Percentiles rank a stretch among this genome's conserved stretches.
phyloP scores from a whole-genome alignment of 2,113 vertebrate species.

The Lonchura striata region DNA sequence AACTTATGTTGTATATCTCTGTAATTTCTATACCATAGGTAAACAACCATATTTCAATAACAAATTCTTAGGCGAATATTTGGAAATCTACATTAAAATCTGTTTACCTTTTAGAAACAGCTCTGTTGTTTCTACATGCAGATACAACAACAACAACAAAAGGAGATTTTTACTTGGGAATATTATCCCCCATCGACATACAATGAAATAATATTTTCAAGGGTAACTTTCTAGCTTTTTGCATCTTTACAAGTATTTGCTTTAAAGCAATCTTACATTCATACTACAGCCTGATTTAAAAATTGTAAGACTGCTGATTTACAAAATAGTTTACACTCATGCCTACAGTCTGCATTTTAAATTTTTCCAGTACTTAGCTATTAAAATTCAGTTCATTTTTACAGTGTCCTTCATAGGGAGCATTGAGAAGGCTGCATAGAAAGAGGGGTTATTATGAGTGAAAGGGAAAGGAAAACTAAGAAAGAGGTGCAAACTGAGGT shows the following conservation, averaged over 20 bases:
- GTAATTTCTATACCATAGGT: constrained; percentile 63
- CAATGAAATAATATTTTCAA: constrained; percentile 34
- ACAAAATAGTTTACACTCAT: constrained; percentile 36
- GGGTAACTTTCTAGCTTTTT: constrained; percentile 12
- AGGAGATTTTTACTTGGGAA: constrained; percentile 3
- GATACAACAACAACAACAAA: constrained; percentile 10
- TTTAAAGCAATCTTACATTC: constrained; percentile 41
- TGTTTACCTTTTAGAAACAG: constrained; percentile 55
- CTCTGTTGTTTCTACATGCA: constrained; percentile 24
- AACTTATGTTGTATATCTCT: constrained; percentile 57
- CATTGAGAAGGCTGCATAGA: not conserved
- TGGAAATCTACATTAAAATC: constrained; percentile 40
- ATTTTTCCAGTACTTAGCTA: not conserved
- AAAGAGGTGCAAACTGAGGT: not conserved
- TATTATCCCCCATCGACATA: constrained; percentile 18
- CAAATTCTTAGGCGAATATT: constrained; percentile 38
- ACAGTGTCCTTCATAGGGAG: constrained; percentile 8
- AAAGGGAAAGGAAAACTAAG: not conserved
- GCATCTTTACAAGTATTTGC: constrained; percentile 5
- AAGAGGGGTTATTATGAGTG: not conserved
- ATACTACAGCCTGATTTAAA: not conserved
- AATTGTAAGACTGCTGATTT: constrained; percentile 45
- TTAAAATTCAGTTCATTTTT: constrained; percentile 49
- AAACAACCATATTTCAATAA: constrained; percentile 50
- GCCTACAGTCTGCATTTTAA: constrained; percentile 41